Base-by-base conservation (phyloP, 2,888 invertebrate genomes). In the Pristionchus maxplancki region DNA sequence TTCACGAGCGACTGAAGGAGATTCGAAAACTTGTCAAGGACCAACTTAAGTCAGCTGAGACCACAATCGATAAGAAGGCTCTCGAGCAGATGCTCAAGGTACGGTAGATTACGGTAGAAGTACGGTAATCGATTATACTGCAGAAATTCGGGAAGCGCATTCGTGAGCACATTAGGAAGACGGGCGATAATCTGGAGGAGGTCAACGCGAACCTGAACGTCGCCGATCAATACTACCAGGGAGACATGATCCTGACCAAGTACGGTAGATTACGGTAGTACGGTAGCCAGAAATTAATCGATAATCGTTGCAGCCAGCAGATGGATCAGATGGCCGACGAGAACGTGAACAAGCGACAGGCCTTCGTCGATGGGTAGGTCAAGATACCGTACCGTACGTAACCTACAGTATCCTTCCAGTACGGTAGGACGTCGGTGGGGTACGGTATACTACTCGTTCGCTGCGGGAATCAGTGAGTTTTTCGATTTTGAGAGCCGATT, bases 221-320 rank as follows among this genome's bases (percentile, higher is more conserved):
- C n/a, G 20, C 78, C 40, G 88, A 78, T 34, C 78, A 88, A 67
- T 88, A 62, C 88, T 92, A 92, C 88, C 92, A 92, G 78, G 92
- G 91, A 71, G 92, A 92, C 71, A 92, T 92, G 88, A 89, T 91
- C 0, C 81, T 92, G 37, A 91, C 91, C 40, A 34, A 85, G 85
- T 85, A 44, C 37, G 85, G 58, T 58, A 44, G 37, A 11, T 34
- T n/a, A 53, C n/a, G 58, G 37, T 31, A 37, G 24, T 53, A 24
- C 1, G 17, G 1, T 53, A 28, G 28, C 8, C 2, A 11, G 82
- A 50, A 31, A 2, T 58, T 9, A 71, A 71, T 71, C 71, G 37
- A 37, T 71, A 20, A 37, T 71, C 37, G 71, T 34, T 83, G 31
- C 37, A 53, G 53, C 3, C 37, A 53, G 28, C 40, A 85, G 34